phyloP scores from a whole-genome alignment of 2,113 vertebrate species.

The Albula glossodonta region DNA sequence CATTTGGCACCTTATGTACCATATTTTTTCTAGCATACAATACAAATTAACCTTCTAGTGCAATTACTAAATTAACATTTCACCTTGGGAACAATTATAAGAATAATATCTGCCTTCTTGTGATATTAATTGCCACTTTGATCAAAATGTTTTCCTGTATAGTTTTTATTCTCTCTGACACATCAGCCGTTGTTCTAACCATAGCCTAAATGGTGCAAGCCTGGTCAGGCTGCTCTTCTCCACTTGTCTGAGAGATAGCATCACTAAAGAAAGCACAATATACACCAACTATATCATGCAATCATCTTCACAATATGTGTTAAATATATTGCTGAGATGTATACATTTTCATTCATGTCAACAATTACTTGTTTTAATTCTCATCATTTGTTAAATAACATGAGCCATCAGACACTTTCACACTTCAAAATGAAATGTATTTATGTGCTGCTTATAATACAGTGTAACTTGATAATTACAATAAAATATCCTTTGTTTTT shows the following conservation, averaged over 20 bases:
- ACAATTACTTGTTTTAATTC: not conserved
- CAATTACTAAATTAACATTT: slow-evolving; percentile 60
- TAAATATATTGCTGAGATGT: too few species aligned
- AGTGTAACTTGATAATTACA: not conserved
- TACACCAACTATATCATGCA: too few species aligned
- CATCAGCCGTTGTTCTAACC: slow-evolving; percentile 65
- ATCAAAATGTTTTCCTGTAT: slow-evolving; percentile 72
- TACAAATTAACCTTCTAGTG: slow-evolving; percentile 52
- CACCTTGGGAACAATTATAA: slow-evolving; percentile 64
- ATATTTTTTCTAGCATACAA: slow-evolving; percentile 35
- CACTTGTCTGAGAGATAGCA: not conserved
- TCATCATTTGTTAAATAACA: not conserved
- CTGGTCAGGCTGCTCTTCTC: not conserved
- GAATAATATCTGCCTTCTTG: slow-evolving; percentile 57
- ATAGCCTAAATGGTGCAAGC: slow-evolving; percentile 17
- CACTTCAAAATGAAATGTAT: too few species aligned
- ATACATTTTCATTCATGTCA: not conserved
- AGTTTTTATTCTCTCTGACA: slow-evolving; percentile 75
- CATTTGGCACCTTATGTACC: slow-evolving; percentile 12
- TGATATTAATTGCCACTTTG: slow-evolving; percentile 74
- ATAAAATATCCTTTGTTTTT: not conserved
- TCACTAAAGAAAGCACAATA: too few species aligned
- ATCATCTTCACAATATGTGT: too few species aligned
- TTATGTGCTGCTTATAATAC: too few species aligned
- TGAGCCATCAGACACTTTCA: not conserved